Percentiles rank a stretch among this genome's conserved stretches.
phyloP scores from a whole-genome alignment of 64 coral and sea anemone species.

The Orbicella faveolata region DNA sequence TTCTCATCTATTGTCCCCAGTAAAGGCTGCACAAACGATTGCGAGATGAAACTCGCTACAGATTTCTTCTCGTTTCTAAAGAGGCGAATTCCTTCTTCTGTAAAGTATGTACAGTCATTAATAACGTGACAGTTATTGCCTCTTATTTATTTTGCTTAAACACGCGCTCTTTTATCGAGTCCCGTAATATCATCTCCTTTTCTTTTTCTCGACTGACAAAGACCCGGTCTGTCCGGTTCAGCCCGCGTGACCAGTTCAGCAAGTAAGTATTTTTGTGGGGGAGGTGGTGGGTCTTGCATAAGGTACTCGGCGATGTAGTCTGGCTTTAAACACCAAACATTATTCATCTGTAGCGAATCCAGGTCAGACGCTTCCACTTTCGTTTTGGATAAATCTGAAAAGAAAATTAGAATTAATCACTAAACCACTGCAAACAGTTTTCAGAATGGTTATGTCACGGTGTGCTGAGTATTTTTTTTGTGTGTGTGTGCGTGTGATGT shows the following conservation, averaged over 20 bases:
- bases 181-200: constrained; percentile 57
- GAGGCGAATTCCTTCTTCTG: too few species aligned
- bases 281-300: constrained; percentile 88
- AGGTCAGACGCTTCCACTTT: constrained; percentile 61
- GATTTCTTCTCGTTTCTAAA: too few species aligned
- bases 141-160: constrained; percentile 3
- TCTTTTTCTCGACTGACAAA: constrained; percentile 74
- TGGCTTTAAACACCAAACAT: constrained; percentile 81
- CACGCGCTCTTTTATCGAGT: constrained; percentile 59
- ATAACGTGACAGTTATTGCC: not conserved
- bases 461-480: too few species aligned
- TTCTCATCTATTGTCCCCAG: not conserved
- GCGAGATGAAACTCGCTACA: too few species aligned
- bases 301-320: constrained; percentile 91
- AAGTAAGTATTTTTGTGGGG: constrained; percentile 71
- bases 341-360: constrained; percentile 13
- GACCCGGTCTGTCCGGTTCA: constrained; percentile 27
- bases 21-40: not conserved
- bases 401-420: not conserved
- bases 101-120: too few species aligned
- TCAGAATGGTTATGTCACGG: not conserved
- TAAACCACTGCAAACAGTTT: not conserved
- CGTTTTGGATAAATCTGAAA: constrained; percentile 68
- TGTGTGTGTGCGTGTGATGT: too few species aligned
- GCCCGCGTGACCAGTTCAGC: constrained; percentile 35